Evolutionary conservation across 64 coral and sea anemone species (phyloP).

Genomic region (Stichodactyla mertensii): DNA sequence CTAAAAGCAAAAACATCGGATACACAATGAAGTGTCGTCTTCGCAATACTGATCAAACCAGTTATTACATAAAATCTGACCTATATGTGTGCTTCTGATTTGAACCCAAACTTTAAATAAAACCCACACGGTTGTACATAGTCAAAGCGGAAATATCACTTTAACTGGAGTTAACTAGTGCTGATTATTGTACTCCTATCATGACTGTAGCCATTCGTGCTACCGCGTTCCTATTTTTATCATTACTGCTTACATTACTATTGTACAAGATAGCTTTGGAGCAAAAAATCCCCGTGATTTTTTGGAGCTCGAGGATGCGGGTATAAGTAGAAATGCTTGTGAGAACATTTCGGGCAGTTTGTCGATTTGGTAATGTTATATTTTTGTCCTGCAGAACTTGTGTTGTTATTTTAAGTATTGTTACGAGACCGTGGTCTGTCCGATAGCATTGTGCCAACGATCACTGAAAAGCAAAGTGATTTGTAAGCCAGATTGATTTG

Average conservation of each 20-base stretch:
- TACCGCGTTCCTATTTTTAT: neutral
- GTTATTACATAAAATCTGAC: neutral
- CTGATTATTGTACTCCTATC: no score
- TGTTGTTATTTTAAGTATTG: neutral
- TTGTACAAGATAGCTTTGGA: neutral
- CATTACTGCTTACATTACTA: neutral
- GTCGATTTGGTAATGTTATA: neutral
- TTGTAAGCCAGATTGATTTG: constrained; percentile 8
- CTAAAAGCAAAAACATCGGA: neutral
- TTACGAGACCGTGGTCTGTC: neutral
- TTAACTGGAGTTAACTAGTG: neutral
- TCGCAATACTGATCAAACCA: neutral
- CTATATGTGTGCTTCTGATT: neutral
- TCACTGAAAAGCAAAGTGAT: constrained; percentile 6
- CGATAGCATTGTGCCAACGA: constrained; percentile 4
- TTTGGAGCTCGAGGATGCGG: neutral
- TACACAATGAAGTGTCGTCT: neutral
- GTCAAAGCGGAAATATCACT: neutral
- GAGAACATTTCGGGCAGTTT: neutral
- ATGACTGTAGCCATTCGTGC: neutral
- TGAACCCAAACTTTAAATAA: neutral
- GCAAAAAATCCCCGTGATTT: neutral
- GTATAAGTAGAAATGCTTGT: neutral
- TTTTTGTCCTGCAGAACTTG: neutral
- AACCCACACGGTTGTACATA: neutral